Base-by-base conservation (phyloP, 2,888 invertebrate genomes). In the Stenodema calcarata region DNA sequence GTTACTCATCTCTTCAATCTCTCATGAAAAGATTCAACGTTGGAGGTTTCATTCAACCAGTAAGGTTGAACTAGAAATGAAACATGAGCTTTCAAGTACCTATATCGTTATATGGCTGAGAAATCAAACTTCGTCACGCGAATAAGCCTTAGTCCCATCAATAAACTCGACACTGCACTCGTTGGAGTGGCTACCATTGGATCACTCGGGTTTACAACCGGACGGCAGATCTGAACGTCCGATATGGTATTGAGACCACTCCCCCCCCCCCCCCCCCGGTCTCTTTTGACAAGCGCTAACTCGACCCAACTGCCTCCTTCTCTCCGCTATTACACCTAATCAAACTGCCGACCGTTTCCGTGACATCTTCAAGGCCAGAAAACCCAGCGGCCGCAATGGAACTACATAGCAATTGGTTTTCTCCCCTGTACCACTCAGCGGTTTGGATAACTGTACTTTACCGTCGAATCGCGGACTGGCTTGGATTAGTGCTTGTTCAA, bases 241-340 rank as follows among this genome's bases (percentile, higher is more conserved):
- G 62, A 62, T 62, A 62, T 62, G 62, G 23, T 62, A 62, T 23
- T 62, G 62, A 62, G 62, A 62, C 62, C 62, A 62, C 62, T 62
- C 23, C 23, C 62, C 18, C 54, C 54, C 54, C n/a, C n/a, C n/a
- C n/a, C n/a, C n/a, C n/a, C 35, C 35, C 54, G 75, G 12, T 75
- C 75, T 35, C 75, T 30, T 75, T 75, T 75, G 75, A 75, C 7
- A 75, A 75, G 75, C 35, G 75, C 35, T 75, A 75, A 75, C 75
- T 75, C 75, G 75, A 35, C 18, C 75, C 75, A 75, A 75, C 35
- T 42, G 75, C 41, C 42, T 75, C 35, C 27, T 11, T 18, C 69
- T 75, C 75, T n/a, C 54, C n/a, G 35, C 42, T 75, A 35, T 42
- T 75, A 75, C 18, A 41, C 35, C 42, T 75, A 75, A 75, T 75